phyloP scores from a whole-genome alignment of 2,888 invertebrate species.

The Autographa gamma region DNA sequence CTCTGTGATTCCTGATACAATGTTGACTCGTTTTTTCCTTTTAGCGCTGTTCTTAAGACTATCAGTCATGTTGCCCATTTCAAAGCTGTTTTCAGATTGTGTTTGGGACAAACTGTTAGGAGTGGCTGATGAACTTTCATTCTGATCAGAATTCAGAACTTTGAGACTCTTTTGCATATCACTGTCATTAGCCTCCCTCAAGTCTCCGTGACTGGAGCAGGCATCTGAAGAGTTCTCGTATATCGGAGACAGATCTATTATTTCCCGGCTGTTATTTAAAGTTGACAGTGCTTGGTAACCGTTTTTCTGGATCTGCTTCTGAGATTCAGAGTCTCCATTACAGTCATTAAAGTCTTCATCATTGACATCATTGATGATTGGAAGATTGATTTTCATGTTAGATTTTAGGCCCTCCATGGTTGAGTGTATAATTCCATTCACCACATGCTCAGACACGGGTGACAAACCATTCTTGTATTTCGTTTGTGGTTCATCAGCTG shows the following conservation, averaged over 20 bases:
- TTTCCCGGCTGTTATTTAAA: constrained; percentile 79
- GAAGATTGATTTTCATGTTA: constrained; percentile 84
- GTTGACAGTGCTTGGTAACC: constrained; percentile 80
- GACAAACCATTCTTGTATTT: constrained; percentile 83
- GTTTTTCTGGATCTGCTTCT: constrained; percentile 76
- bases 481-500: constrained; percentile 81
- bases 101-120: constrained; percentile 85
- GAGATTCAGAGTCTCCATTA: constrained; percentile 59
- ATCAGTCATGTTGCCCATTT: constrained; percentile 83
- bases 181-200: constrained; percentile 76
- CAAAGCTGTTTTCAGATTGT: constrained; percentile 86
- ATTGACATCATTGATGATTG: constrained; percentile 85
- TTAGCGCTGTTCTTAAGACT: constrained; percentile 84
- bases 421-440: constrained; percentile 82
- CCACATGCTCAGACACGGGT: constrained; percentile 82
- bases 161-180: constrained; percentile 78
- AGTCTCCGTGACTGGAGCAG: constrained; percentile 85
- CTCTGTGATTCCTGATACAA: constrained; percentile 86
- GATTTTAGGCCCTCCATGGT: constrained; percentile 85
- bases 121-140: constrained; percentile 81
- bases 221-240: constrained; percentile 88
- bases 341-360: constrained; percentile 84
- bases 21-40: constrained; percentile 90
- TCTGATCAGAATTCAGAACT: constrained; percentile 76
- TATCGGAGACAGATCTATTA: constrained; percentile 85